Percentiles rank a stretch among this genome's conserved stretches.
phyloP scores from a whole-genome alignment of 1,140 invertebrate species.

The Solenopsis invicta region DNA sequence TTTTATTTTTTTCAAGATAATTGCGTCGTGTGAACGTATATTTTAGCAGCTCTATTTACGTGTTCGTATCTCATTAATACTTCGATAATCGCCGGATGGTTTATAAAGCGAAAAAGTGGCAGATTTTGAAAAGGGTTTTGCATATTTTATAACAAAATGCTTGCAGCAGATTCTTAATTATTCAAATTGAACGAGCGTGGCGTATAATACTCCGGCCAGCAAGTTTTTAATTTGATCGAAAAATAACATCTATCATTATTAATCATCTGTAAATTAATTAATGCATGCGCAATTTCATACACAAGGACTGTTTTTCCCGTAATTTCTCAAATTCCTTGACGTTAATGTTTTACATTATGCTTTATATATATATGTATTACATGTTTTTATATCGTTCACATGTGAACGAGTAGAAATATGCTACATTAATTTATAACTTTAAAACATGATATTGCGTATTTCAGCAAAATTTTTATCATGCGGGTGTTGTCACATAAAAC shows the following conservation, averaged over 20 bases:
- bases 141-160: slow-evolving; percentile 35
- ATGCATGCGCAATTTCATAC: slow-evolving; percentile 40
- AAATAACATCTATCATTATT: slow-evolving; percentile 63
- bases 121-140: slow-evolving; percentile 35
- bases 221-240: slow-evolving; percentile 58
- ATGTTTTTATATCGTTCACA: not conserved
- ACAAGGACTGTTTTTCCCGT: slow-evolving; percentile 17
- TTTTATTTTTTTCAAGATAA: slow-evolving; percentile 10
- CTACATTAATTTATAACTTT: slow-evolving; percentile 27
- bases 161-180: slow-evolving; percentile 49
- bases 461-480: not conserved
- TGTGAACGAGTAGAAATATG: not conserved
- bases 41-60: slow-evolving; percentile 19
- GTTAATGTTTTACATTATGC: slow-evolving; percentile 19
- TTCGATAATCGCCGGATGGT: slow-evolving; percentile 22
- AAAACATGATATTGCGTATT: slow-evolving; percentile 7
- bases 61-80: slow-evolving; percentile 36
- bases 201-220: slow-evolving; percentile 10
- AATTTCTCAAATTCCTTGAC: slow-evolving; percentile 49
- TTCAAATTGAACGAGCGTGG: slow-evolving; percentile 46
- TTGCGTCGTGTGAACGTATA: slow-evolving; percentile 21
- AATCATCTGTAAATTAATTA: slow-evolving; percentile 62
- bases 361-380: not conserved
- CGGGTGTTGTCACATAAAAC: not conserved
- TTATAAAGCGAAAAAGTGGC: slow-evolving; percentile 48